Percentiles rank a stretch among this genome's conserved stretches.
phyloP scores from a whole-genome alignment of 2,113 vertebrate genomes.

The Cyanoramphus novaezelandiae region DNA sequence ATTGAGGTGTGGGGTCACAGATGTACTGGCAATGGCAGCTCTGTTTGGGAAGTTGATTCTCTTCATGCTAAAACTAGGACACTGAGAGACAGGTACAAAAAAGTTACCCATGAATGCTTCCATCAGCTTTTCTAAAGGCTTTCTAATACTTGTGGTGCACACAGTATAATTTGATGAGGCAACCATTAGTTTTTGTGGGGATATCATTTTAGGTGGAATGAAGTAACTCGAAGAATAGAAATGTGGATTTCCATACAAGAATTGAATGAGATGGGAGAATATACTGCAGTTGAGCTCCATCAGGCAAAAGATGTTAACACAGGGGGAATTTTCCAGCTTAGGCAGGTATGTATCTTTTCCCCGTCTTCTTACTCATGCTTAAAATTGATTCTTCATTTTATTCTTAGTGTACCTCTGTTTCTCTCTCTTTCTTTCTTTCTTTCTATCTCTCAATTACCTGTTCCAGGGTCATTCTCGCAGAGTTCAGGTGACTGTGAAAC shows the following conservation, averaged over 20 bases:
- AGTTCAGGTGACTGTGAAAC: constrained; percentile 90
- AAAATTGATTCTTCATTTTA: not conserved
- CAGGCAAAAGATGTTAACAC: constrained; percentile 93
- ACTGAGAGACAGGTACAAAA: constrained; percentile 85
- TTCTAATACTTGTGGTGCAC: not conserved
- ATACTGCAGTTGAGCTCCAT: constrained; percentile 90
- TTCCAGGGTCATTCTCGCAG: constrained; percentile 94
- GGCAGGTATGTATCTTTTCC: constrained; percentile 80
- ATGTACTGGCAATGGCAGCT: constrained; percentile 89
- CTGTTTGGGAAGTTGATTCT: constrained; percentile 89
- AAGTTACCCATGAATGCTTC: not conserved
- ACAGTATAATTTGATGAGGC: not conserved
- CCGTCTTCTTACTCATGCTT: not conserved
- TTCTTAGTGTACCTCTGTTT: constrained; percentile 3
- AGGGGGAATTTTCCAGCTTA: constrained; percentile 93
- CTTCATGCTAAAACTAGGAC: constrained; percentile 92
- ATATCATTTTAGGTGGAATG: constrained; percentile 86
- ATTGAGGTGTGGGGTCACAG: constrained; percentile 98
- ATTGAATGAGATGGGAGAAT: constrained; percentile 94
- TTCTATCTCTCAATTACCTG: not conserved
- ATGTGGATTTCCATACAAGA: constrained; percentile 93
- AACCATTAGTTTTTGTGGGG: not conserved
- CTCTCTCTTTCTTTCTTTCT: not conserved
- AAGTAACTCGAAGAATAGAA: constrained; percentile 93
- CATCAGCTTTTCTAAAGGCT: not conserved